A percentile compares a stretch with the other conserved stretches of the same genome.
phyloP scores from a whole-genome alignment of 2,888 invertebrate genomes.

The Griposia aprilina region DNA sequence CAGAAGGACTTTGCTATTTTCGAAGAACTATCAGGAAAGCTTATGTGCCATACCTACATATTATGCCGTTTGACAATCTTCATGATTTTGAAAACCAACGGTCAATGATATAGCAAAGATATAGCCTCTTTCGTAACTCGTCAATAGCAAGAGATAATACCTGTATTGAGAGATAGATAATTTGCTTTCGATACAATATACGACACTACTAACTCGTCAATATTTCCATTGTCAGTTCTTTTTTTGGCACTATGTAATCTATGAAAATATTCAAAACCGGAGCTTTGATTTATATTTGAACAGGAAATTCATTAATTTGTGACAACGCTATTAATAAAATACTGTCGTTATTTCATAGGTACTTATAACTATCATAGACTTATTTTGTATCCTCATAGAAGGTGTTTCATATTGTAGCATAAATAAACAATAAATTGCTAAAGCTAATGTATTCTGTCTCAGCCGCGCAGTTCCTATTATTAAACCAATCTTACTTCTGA shows the following conservation, averaged over 20 bases:
- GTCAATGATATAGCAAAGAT: background rate
- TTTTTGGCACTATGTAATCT: conserved; percentile 77
- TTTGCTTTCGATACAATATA: conserved; percentile 2
- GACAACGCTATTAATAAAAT: conserved; percentile 69
- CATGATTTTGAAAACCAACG: background rate
- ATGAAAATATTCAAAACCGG: conserved; percentile 66
- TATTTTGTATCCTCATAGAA: conserved; percentile 62
- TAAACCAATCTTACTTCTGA: background rate
- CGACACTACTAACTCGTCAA: conserved; percentile 22
- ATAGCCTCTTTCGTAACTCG: background rate
- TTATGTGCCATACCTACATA: too few species aligned
- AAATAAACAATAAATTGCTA: conserved; percentile 39
- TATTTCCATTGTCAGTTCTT: conserved; percentile 55
- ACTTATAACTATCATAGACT: conserved; percentile 62
- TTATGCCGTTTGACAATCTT: background rate
- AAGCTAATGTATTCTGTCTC: conserved; percentile 3
- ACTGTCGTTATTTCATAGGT: conserved; percentile 63
- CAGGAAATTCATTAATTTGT: conserved; percentile 66
- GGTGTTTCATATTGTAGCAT: conserved; percentile 31
- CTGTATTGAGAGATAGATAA: background rate
- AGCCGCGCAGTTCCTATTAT: conserved; percentile 17
- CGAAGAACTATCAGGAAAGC: too few species aligned
- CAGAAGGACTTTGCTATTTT: background rate
- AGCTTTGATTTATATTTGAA: conserved; percentile 66
- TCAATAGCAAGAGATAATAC: background rate